Base-by-base conservation (phyloP, 2,797 vertebrate species). In the Sus cebifrons region DNA sequence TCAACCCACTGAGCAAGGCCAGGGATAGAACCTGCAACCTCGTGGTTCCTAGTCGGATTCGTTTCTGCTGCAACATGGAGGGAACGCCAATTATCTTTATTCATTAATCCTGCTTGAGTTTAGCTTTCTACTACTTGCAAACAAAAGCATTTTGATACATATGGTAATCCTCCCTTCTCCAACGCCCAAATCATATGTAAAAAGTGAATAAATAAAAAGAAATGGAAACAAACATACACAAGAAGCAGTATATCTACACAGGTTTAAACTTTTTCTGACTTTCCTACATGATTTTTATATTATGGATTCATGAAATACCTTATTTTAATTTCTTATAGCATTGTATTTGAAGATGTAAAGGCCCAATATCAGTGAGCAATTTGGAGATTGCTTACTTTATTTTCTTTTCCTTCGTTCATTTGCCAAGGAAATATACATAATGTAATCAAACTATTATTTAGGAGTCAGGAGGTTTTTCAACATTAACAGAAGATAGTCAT, bases 291-390 rank as follows among this genome's bases (percentile, higher is more conserved):
- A 81, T 94, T 92, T 91, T 13, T 23, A 18, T 70, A 29, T 70
- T 6, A 92, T 23, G 16, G 20, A 8, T 25, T 0, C 4, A 36
- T 74, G 27, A 3, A 32, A 78, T 92, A 79, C 17, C n/a, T 91
- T 85, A 84, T 94, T 97, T 95, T 96, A 89, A 86, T 96, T 86
- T 58, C 18, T 79, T 62, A 60, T 82, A 82, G 62, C 10, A 95
- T 29, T 8, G 9, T 32, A 60, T 14, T 89, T 84, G 29, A 84
- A 89, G 20, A 3, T 67, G 91, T 56, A 78, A 65, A 71, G 3
- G 64, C 6, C 23, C 0, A 56, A 23, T 89, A 92, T 68, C 17
- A 56, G 54, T 32, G 17, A 91, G 27, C 17, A 89, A 56, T 96
- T 96, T 96, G 23, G 49, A 85, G 12, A 81, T 52, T 68, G 15